A percentile compares a stretch with the other conserved stretches of the same genome.
Conservation (phyloP, 2,113 vertebrate species). For the Peromyscus maniculatus region DNA sequence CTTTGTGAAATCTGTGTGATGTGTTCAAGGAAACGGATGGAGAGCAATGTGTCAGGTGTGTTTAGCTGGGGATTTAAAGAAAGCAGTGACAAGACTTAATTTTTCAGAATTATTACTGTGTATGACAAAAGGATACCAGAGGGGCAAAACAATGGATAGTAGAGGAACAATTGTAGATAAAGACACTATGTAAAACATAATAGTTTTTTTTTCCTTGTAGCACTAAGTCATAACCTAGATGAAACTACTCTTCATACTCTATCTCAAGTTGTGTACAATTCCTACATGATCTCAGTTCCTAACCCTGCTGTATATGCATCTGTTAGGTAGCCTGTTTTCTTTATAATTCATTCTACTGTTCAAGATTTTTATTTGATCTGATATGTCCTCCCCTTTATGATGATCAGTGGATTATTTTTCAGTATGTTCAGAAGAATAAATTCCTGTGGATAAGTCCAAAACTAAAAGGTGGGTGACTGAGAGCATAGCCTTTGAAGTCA, state of each 20-base stretch:
- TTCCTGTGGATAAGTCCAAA: neutral
- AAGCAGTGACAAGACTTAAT: neutral
- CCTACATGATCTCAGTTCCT: neutral
- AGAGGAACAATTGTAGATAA: neutral
- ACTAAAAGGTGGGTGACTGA: neutral
- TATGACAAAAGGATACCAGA: neutral
- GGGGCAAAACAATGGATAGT: neutral
- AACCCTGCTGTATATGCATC: neutral
- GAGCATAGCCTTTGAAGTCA: neutral
- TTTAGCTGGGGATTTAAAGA: neutral
- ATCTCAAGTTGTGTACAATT: neutral
- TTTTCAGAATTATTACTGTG: neutral
- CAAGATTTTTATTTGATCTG: neutral
- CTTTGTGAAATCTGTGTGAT: neutral
- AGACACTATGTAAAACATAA: neutral
- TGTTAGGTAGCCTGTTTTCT: neutral
- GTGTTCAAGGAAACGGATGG: neutral
- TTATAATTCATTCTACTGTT: neutral
- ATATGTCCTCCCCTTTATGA: neutral
- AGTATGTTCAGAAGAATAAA: neutral
- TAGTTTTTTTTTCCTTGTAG: neutral
- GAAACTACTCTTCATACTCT: neutral
- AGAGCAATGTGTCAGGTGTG: too few relatives aligned
- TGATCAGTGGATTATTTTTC: neutral
- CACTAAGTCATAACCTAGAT: neutral